These are phyloP conservation scores for Pelosia muscerda DNA, from an alignment of 2,888 invertebrate species.

Conservation along the genomic window DNA sequence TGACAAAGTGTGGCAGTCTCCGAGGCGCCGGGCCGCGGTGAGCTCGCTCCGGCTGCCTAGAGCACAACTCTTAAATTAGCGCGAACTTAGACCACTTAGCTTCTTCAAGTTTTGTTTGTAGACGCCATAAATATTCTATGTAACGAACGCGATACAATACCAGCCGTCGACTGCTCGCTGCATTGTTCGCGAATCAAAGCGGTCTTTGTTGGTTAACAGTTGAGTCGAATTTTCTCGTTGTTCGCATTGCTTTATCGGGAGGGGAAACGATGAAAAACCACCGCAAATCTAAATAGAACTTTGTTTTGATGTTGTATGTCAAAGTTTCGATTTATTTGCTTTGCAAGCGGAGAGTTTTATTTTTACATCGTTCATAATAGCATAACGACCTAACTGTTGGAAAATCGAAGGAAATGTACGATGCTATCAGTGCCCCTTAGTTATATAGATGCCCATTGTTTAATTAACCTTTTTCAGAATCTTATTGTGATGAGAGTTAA, in stretches of 20 bases:
- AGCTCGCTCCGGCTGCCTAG: constrained; percentile 65
- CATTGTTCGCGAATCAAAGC: constrained; percentile 71
- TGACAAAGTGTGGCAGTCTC: constrained; percentile 76
- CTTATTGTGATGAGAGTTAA: neutral
- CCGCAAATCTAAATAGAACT: constrained; percentile 42
- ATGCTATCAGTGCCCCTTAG: neutral
- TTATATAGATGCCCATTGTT: neutral
- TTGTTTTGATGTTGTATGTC: constrained; percentile 9
- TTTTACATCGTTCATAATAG: neutral
- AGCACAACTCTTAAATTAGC: constrained; percentile 84
- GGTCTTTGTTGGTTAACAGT: constrained; percentile 63
- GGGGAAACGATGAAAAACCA: constrained; percentile 49
- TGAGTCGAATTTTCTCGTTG: constrained; percentile 59
- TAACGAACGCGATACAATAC: constrained; percentile 72
- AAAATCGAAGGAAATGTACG: neutral
- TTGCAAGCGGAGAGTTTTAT: neutral
- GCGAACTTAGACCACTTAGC: constrained; percentile 83
- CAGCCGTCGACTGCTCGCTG: constrained; percentile 61
- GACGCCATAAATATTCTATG: constrained; percentile 81
- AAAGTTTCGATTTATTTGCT: constrained; percentile 1
- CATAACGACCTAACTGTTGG: neutral
- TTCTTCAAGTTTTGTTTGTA: constrained; percentile 84
- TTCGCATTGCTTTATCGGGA: constrained; percentile 53
- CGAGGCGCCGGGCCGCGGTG: constrained; percentile 62
- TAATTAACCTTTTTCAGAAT: neutral